Conservation (phyloP, 2,797 vertebrate species). For the Nothura maculosa region DNA sequence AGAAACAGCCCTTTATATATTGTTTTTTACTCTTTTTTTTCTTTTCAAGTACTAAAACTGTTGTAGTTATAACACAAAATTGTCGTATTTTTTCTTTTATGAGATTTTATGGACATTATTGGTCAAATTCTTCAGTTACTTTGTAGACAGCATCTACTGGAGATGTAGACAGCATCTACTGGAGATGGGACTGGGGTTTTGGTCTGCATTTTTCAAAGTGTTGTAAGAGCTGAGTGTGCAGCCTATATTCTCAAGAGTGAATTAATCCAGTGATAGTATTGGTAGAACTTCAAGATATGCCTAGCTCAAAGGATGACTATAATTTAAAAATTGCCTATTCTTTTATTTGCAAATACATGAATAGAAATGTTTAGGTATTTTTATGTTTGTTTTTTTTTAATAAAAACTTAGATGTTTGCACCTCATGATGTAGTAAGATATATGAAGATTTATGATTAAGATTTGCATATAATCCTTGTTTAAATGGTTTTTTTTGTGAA, state of each 20-base stretch:
- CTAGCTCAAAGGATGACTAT: background rate
- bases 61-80: background rate
- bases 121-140: background rate
- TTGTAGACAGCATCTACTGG: background rate
- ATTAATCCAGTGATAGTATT: background rate
- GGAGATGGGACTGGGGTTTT: background rate
- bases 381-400: too few species aligned
- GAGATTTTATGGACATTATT: background rate
- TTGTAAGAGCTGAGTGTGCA: background rate
- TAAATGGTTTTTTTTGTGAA: background rate
- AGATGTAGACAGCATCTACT: background rate
- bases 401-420: background rate
- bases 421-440: background rate
- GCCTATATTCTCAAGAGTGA: background rate
- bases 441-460: background rate
- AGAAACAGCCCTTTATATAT: background rate
- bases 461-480: background rate
- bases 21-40: background rate
- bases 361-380: background rate
- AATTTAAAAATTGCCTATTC: background rate
- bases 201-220: background rate
- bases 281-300: background rate
- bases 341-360: background rate
- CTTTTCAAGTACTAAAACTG: background rate
- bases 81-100: background rate